Percentiles rank a stretch among this genome's conserved stretches.
phyloP scores from a whole-genome alignment of 2,888 invertebrate genomes.

The Ophraella communa region DNA sequence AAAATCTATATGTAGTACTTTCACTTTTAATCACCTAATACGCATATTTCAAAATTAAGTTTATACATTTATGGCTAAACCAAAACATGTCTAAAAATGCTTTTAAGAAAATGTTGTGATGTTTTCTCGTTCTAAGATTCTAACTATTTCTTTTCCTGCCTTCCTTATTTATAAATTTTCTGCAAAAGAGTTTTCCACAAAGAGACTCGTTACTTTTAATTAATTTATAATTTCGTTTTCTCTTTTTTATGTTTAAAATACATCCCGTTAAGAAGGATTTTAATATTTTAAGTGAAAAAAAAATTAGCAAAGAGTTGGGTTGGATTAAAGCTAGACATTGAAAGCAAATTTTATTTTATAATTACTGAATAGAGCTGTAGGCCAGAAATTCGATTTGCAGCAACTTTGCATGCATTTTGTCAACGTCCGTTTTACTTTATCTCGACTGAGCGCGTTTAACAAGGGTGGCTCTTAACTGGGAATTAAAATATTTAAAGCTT shows the following conservation, averaged over 20 bases:
- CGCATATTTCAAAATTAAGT: not conserved
- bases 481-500: conserved; percentile 21
- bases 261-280: too few relatives aligned
- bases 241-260: too few relatives aligned
- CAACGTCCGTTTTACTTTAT: not conserved
- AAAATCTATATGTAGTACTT: too few relatives aligned
- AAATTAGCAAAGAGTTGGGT: too few relatives aligned
- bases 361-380: not conserved
- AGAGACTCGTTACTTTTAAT: not conserved
- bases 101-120: not conserved
- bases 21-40: too few relatives aligned
- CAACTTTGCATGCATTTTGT: not conserved
- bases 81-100: not conserved
- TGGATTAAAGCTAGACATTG: too few relatives aligned
- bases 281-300: too few relatives aligned
- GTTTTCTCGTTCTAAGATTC: not conserved
- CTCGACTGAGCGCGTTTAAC: not conserved
- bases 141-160: not conserved
- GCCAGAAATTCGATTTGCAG: not conserved
- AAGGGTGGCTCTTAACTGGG: conserved; percentile 11
- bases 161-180: not conserved
- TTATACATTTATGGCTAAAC: not conserved
- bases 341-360: not conserved
- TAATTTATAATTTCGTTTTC: not conserved
- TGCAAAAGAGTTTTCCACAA: too few relatives aligned